Conservation (phyloP, 1,140 invertebrate genomes). For the Rhopalosiphum padi region DNA sequence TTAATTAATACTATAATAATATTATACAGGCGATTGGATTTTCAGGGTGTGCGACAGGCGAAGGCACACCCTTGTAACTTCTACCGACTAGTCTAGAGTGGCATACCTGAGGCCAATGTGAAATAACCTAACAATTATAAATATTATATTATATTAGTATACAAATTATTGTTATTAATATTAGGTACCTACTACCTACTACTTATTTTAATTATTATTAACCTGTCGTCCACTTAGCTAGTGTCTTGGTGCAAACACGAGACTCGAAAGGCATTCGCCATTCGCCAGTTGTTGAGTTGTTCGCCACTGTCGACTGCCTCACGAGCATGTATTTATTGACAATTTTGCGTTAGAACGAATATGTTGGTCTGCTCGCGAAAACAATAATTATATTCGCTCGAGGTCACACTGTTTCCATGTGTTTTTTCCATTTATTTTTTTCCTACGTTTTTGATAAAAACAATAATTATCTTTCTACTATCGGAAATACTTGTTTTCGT, state of each 20-base stretch:
- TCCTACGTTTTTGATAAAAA: not conserved
- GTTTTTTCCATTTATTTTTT: not conserved
- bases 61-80: not conserved
- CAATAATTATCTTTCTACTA: constrained; percentile 4
- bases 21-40: not conserved
- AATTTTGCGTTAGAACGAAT: not conserved
- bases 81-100: not conserved
- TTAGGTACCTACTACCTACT: not conserved
- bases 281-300: too few species aligned
- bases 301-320: not conserved
- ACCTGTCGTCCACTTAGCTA: not conserved
- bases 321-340: not conserved
- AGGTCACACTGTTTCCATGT: constrained; percentile 54
- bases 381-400: not conserved
- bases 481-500: not conserved
- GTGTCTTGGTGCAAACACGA: not conserved
- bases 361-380: not conserved
- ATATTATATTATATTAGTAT: not conserved
- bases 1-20: not conserved
- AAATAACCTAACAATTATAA: not conserved
- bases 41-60: not conserved
- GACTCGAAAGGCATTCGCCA: not conserved
- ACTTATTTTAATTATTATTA: not conserved
- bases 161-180: not conserved
- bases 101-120: not conserved